Evolutionary conservation across 2,113 vertebrate genomes (phyloP).

Genomic region (Sturnus vulgaris): DNA sequence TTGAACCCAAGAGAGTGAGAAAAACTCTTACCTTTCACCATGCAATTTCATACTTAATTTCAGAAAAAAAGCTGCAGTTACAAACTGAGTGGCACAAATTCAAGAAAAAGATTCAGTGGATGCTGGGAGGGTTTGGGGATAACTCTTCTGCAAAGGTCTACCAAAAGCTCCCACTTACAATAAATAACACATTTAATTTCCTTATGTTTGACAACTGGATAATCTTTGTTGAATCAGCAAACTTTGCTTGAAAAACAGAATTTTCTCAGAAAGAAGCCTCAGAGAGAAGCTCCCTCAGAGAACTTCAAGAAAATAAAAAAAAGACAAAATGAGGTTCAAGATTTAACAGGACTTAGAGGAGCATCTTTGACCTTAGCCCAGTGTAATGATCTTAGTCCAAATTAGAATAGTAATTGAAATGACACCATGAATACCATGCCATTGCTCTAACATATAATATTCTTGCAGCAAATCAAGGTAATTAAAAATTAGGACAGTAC

Average conservation of each 20-base stretch:
- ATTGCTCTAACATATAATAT: neutral
- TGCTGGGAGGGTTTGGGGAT: neutral
- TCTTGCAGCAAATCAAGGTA: neutral
- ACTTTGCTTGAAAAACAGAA: neutral
- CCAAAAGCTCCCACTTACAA: neutral
- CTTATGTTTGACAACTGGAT: neutral
- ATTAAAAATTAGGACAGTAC: neutral
- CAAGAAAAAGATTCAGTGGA: neutral
- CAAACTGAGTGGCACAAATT: neutral
- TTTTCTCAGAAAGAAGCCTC: neutral
- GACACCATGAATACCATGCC: neutral
- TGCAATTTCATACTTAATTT: neutral
- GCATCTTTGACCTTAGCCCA: neutral
- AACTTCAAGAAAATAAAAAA: neutral
- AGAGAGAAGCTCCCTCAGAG: neutral
- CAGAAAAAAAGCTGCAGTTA: neutral
- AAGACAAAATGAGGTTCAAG: neutral
- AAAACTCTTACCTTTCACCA: neutral
- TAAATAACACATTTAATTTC: neutral
- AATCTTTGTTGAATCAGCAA: neutral
- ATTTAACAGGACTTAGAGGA: neutral
- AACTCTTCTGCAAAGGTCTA: neutral
- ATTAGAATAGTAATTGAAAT: neutral
- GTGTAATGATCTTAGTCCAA: neutral
- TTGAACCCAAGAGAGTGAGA: neutral